Evolutionary conservation across 1,140 invertebrate species (phyloP), one percentile per base, ranked within the genome.

Genomic region (Agraylea sexmaculata): DNA sequence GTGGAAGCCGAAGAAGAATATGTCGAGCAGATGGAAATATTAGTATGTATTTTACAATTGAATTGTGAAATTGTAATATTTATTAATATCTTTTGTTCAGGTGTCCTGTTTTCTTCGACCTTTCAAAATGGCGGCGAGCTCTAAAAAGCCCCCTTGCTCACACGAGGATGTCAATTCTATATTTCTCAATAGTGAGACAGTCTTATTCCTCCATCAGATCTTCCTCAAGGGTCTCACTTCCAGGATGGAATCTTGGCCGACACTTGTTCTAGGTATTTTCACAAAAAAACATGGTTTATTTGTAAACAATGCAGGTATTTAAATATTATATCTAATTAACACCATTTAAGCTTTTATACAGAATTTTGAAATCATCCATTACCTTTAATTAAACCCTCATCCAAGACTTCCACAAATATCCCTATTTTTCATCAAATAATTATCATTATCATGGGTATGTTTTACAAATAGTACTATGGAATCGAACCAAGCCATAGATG

Each of bases 111-210:
- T 92, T 59, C 64, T 92, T 16, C 73, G 89, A 31, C 89, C 90
- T 3, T 86, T 93, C 54, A 84, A 89, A 66, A 95, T 95, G 89
- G 87, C 87, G 4, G 89, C 89, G 15, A 87, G 84, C 52, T 89
- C 86, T 2, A 92, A 92, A 61, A 90, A 87, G 58, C 89, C 90
- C 4, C 87, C 88, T 0, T 90, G 89, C 55, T 81, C 81, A 2
- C 90, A 95, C 57, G 90, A 94, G 59, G 90, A 95, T 54, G 86
- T 94, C 36, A 93, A 90, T 62, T 93, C 88, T 21, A 93, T 94
- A 50, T 95, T 93, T 65, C 67, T 95, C 20, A 95, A 95, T 64
- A 87, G 84, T 53, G 90, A 95, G 64, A 93, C 89, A 0, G 77
- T 95, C 30, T 68, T 95, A 47, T 95, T 95, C 62, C 71, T 94